Conservation (phyloP, 2,113 vertebrate genomes). For the Lepus timidus region DNA sequence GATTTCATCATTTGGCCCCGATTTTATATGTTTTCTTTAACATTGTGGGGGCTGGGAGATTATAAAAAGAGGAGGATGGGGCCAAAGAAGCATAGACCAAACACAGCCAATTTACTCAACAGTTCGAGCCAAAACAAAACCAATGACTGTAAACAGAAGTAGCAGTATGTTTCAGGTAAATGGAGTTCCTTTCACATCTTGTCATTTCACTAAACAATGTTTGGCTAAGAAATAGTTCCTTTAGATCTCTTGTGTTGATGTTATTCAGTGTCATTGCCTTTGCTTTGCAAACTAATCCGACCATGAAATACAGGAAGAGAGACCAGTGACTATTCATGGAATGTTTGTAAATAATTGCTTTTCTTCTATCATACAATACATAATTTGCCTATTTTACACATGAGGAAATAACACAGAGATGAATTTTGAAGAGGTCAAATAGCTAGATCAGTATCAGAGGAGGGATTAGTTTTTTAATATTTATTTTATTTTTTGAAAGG, state of each 20-base stretch:
- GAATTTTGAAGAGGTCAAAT: slow-evolving; percentile 6
- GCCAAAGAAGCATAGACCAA: neutral
- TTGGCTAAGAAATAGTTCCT: neutral
- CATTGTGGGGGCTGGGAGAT: neutral
- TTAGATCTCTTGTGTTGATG: neutral
- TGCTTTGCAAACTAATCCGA: slow-evolving; percentile 3
- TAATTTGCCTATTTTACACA: neutral
- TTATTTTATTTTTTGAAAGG: neutral
- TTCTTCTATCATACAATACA: neutral
- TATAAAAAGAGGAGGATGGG: neutral
- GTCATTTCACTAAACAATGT: neutral
- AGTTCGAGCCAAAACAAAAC: neutral
- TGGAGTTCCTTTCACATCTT: neutral
- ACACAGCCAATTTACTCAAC: neutral
- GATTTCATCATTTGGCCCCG: neutral
- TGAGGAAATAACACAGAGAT: slow-evolving; percentile 25
- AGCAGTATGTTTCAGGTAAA: neutral
- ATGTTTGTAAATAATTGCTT: neutral
- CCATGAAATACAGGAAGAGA: neutral
- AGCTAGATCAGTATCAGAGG: slow-evolving; percentile 13
- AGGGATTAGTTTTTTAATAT: neutral
- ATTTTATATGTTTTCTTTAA: neutral
- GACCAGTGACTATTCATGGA: neutral
- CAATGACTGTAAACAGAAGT: neutral
- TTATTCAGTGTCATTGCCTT: neutral